These are phyloP conservation scores for Steinernema scapterisci DNA, from an alignment of 2,888 invertebrate genomes.

Conservation along the genomic window DNA sequence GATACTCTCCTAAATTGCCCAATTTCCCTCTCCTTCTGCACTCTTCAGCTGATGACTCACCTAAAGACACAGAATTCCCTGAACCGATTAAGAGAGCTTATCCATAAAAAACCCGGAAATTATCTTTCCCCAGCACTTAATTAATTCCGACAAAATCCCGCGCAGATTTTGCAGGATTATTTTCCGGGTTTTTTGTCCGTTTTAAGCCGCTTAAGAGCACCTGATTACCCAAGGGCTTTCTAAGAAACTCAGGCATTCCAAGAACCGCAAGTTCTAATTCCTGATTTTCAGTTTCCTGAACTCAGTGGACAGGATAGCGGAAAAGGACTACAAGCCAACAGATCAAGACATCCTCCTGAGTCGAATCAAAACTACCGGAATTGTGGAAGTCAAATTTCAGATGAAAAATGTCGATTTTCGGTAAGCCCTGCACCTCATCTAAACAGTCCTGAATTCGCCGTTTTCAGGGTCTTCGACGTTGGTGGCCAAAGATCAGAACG, in stretches of 20 bases:
- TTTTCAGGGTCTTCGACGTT: slow-evolving; percentile 66
- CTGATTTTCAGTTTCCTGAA: slow-evolving; percentile 60
- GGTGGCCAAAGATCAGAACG: slow-evolving; percentile 66
- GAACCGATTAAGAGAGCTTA: too few species aligned
- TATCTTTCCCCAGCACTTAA: too few species aligned
- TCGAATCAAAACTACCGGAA: slow-evolving; percentile 67
- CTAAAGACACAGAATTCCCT: background rate
- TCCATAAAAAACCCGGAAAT: too few species aligned
- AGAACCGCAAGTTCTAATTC: too few species aligned
- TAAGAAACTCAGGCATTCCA: too few species aligned
- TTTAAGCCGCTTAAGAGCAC: too few species aligned
- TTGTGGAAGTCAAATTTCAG: slow-evolving; percentile 67
- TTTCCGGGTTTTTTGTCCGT: too few species aligned
- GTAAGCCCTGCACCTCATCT: slow-evolving; percentile 38
- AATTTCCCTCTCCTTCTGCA: too few species aligned
- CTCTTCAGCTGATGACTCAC: background rate
- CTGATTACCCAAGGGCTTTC: too few species aligned
- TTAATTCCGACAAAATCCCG: too few species aligned
- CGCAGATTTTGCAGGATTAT: too few species aligned
- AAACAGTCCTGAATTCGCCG: background rate
- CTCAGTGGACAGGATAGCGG: slow-evolving; percentile 57
- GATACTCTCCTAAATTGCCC: too few species aligned
- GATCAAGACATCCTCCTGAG: slow-evolving; percentile 66
- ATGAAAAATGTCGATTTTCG: slow-evolving; percentile 67
- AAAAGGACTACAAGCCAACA: slow-evolving; percentile 59